Evolutionary conservation across 2,113 vertebrate species (phyloP), one percentile per base, ranked within the genome.

Genomic region (Ondatra zibethicus): DNA sequence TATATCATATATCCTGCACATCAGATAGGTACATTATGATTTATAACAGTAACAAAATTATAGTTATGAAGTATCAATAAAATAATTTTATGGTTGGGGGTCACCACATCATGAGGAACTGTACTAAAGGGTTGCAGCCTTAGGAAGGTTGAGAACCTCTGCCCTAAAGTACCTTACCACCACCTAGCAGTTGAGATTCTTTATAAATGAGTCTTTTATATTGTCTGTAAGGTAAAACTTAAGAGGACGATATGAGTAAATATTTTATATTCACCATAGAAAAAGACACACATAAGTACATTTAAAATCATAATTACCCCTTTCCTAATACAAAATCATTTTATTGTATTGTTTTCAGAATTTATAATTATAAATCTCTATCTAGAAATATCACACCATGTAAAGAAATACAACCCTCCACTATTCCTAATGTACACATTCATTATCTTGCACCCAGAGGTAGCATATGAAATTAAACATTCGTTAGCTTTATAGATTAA

Each of bases 211-310:
- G 7, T 68, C 21, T 77, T 72, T 89, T 93, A 82, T 36, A 27
- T 33, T 87, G 33, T n/a, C 19, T 61, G 31, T 87, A 58, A 93
- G 3, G 80, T 86, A 52, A 93, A 96, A 21, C 36, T 88, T 91
- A 33, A 84, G 9, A 85, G 45, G 45, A 45, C 91, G 66, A 96
- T 75, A 93, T 33, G 66, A 25, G 25, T 27, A 92, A 77, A 27
- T 91, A 80, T 88, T 81, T 85, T 91, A 81, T 91, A 86, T 89
- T 81, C 84, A 77, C 72, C 96, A 89, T 82, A 23, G 72, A 42
- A 89, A 93, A 47, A 94, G 4, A 76, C 52, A 31, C 21, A 70
- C 9, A 61, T 78, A 91, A 94, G 23, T 61, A 85, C 63, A 47
- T 86, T 93, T 36, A 61, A 72, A 94, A 88, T 75, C 0, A 84